These are phyloP conservation scores for Drosophila repleta DNA, from an alignment of 1,140 invertebrate genomes.

Conservation along the genomic window DNA sequence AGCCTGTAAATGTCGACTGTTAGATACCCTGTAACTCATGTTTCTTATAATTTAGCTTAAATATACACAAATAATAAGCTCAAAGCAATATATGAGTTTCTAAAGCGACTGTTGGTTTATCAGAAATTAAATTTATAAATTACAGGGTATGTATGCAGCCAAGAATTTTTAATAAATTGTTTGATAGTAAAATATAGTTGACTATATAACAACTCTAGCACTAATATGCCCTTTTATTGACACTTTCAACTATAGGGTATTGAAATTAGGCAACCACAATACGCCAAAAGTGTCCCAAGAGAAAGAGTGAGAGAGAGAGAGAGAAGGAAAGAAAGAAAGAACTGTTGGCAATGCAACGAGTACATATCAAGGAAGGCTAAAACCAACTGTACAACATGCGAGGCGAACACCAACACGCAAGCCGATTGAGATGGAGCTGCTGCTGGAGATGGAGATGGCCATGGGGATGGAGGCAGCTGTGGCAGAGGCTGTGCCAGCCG, in stretches of 20 bases:
- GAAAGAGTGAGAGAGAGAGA: neutral
- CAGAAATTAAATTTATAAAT: no score
- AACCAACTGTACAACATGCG: slow-evolving; percentile 69
- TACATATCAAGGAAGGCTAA: slow-evolving; percentile 56
- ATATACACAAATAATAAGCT: no score
- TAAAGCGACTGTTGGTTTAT: neutral
- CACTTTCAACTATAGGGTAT: slow-evolving; percentile 2
- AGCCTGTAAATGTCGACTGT: no score
- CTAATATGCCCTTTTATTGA: neutral
- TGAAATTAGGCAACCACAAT: slow-evolving; percentile 28
- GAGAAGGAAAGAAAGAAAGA: neutral
- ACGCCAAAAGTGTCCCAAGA: slow-evolving; percentile 24
- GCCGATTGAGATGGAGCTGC: slow-evolving; percentile 31
- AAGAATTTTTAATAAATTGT: no score
- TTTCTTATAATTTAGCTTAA: no score
- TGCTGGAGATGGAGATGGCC: slow-evolving; percentile 2
- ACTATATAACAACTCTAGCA: neutral
- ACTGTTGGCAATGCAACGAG: slow-evolving; percentile 9
- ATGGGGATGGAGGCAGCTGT: slow-evolving; percentile 39
- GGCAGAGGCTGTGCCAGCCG: slow-evolving; percentile 11
- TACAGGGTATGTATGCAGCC: no score
- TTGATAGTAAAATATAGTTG: neutral
- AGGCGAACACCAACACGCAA: slow-evolving; percentile 40
- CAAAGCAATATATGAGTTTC: no score
- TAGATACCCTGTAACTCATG: no score